Conservation (phyloP, 1,140 invertebrate species). For the Drosophila kurseongensis region DNA sequence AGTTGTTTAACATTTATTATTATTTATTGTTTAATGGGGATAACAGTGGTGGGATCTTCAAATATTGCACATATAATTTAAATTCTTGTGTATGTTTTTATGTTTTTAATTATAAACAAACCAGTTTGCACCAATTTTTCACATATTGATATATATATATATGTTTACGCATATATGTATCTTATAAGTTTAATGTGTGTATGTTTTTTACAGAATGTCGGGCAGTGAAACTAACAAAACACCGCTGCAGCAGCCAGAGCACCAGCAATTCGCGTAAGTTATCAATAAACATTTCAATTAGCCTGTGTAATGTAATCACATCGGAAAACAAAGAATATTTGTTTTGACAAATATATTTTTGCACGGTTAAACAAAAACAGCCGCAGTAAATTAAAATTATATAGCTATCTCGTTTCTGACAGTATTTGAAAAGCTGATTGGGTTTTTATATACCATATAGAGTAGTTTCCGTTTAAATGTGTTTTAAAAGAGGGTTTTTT, state of each 20-base stretch:
- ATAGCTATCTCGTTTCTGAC: neutral
- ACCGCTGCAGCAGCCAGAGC: slow-evolving; percentile 56
- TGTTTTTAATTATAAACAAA: slow-evolving; percentile 26
- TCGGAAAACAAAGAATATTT: slow-evolving; percentile 16
- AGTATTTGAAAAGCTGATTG: neutral
- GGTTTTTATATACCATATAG: no score
- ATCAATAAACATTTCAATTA: slow-evolving; percentile 50
- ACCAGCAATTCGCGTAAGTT: slow-evolving; percentile 73
- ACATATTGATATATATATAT: neutral
- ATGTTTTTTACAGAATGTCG: slow-evolving; percentile 55
- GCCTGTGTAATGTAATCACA: slow-evolving; percentile 28
- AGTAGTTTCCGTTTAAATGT: no score
- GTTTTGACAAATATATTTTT: slow-evolving; percentile 2
- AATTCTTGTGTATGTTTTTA: no score
- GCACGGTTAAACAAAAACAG: neutral
- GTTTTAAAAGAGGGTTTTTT: no score
- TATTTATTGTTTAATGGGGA: slow-evolving; percentile 31
- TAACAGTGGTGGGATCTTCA: slow-evolving; percentile 1
- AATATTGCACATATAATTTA: slow-evolving; percentile 4
- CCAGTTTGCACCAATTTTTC: slow-evolving; percentile 38
- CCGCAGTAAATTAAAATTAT: neutral
- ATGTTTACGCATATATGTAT: slow-evolving; percentile 15
- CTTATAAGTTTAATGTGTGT: neutral
- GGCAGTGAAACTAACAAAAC: slow-evolving; percentile 19
- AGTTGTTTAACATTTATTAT: slow-evolving; percentile 14